A percentile compares a stretch with the other conserved stretches of the same genome.
phyloP scores from a whole-genome alignment of 1,140 invertebrate genomes.

The Scaptomyza pallida region DNA sequence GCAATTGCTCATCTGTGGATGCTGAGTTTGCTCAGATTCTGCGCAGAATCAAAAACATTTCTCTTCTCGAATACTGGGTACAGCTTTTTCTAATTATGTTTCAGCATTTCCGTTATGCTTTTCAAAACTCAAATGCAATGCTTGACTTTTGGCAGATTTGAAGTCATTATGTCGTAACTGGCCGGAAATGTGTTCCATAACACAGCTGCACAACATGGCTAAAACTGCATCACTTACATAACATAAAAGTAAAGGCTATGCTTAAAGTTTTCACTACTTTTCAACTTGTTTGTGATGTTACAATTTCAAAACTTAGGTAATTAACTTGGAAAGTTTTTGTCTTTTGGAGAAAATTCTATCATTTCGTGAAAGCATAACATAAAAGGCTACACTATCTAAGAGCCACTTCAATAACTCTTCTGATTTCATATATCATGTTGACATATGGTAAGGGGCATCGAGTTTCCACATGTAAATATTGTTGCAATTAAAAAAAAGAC shows the following conservation, averaged over 20 bases:
- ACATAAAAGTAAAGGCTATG: too few relatives aligned
- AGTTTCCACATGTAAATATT: not conserved
- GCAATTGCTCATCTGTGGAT: conserved; percentile 17
- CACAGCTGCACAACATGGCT: too few relatives aligned
- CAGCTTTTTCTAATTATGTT: conserved; percentile 2
- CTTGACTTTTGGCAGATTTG: not conserved
- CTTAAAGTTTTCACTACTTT: too few relatives aligned
- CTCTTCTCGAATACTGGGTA: conserved; percentile 32
- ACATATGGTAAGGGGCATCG: conserved; percentile 2
- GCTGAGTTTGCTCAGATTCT: conserved; percentile 27
- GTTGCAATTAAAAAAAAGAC: conserved; percentile 24
- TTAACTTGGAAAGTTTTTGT: too few relatives aligned
- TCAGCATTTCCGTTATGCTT: conserved; percentile 27
- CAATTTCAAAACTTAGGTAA: too few relatives aligned
- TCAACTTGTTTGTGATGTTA: too few relatives aligned
- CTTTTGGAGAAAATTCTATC: too few relatives aligned
- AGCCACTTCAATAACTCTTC: not conserved
- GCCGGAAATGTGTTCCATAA: too few relatives aligned
- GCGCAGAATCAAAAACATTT: conserved; percentile 30
- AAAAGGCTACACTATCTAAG: too few relatives aligned
- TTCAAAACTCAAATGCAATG: conserved; percentile 9
- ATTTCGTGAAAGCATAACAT: too few relatives aligned
- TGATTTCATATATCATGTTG: not conserved
- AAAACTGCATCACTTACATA: too few relatives aligned
- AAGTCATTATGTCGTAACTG: not conserved